Percentiles rank a stretch among this genome's conserved stretches.
Evolutionary conservation across 2,113 vertebrate species (phyloP).

Genomic region (Collichthys lucidus): DNA sequence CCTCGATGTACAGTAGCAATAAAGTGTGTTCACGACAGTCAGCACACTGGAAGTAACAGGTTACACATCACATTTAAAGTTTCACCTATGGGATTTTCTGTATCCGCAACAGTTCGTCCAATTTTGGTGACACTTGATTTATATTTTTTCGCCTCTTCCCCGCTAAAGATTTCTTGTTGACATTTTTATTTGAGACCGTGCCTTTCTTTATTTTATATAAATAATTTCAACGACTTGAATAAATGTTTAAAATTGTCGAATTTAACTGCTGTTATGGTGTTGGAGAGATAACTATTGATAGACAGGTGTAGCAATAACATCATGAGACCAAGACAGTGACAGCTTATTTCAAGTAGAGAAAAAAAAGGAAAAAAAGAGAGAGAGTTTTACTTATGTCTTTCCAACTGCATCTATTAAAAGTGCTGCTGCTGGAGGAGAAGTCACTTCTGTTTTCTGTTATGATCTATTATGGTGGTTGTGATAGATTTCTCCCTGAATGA

Average conservation of each 20-base stretch:
- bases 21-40: not conserved
- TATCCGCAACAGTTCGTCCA: not conserved
- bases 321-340: slow-evolving; percentile 39
- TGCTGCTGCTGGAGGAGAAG: slow-evolving; percentile 14
- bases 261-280: slow-evolving; percentile 6
- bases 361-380: not conserved
- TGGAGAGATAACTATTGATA: slow-evolving; percentile 1
- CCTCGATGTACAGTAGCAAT: not conserved
- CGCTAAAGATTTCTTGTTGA: not conserved
- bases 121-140: not conserved
- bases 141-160: not conserved
- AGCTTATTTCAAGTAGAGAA: not conserved
- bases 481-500: slow-evolving; percentile 17
- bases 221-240: slow-evolving; percentile 27
- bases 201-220: slow-evolving; percentile 13
- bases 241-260: slow-evolving; percentile 30
- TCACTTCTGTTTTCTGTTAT: slow-evolving; percentile 8
- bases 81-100: not conserved
- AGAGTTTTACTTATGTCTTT: slow-evolving; percentile 37
- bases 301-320: slow-evolving; percentile 35
- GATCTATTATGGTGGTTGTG: slow-evolving; percentile 20
- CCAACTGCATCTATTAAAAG: slow-evolving; percentile 47
- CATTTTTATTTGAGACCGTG: slow-evolving; percentile 17
- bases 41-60: slow-evolving; percentile 7
- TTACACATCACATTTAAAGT: not conserved